A percentile compares a stretch with the other conserved stretches of the same genome.
Conservation (phyloP, 2,888 invertebrate genomes). For the Spisula solida region DNA sequence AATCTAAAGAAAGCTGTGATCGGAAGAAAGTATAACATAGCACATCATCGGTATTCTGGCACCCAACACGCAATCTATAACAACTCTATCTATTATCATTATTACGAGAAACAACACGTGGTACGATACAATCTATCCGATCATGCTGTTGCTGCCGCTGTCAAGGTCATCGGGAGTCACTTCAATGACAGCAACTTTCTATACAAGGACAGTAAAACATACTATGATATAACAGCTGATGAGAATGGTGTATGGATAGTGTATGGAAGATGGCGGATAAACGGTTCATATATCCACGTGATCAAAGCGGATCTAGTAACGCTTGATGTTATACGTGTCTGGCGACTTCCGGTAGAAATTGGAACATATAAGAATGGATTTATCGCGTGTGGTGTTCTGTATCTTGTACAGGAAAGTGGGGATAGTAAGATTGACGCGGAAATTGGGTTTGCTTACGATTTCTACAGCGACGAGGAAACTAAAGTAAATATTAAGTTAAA, state of each 20-base stretch:
- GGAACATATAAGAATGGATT: slow-evolving; percentile 96
- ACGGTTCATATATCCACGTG: slow-evolving; percentile 87
- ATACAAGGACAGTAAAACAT: slow-evolving; percentile 91
- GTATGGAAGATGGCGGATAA: slow-evolving; percentile 89
- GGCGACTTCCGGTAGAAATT: slow-evolving; percentile 78
- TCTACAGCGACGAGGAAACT: slow-evolving; percentile 93
- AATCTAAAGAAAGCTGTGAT: slow-evolving; percentile 79
- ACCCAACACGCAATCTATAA: slow-evolving; percentile 98
- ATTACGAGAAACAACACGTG: slow-evolving; percentile 77
- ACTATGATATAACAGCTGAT: slow-evolving; percentile 97
- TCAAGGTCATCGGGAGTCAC: slow-evolving; percentile 79
- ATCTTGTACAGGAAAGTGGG: slow-evolving; percentile 95
- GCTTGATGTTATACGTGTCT: slow-evolving; percentile 90
- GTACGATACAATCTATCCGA: slow-evolving; percentile 81
- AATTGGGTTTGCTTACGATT: slow-evolving; percentile 95
- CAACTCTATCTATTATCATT: slow-evolving; percentile 96
- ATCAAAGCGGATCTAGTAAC: slow-evolving; percentile 92
- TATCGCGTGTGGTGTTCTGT: slow-evolving; percentile 98
- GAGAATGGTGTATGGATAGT: slow-evolving; percentile 99
- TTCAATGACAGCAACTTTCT: slow-evolving; percentile 88
- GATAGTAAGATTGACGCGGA: slow-evolving; percentile 92
- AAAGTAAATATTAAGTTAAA: slow-evolving; percentile 76
- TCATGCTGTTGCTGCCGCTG: slow-evolving; percentile 67
- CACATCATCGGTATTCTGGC: slow-evolving; percentile 91
- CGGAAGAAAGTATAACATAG: slow-evolving; percentile 85